Percentiles rank a stretch among this genome's conserved stretches.
phyloP scores from a whole-genome alignment of 2,888 invertebrate genomes.

The Cryptocephalus moraei region DNA sequence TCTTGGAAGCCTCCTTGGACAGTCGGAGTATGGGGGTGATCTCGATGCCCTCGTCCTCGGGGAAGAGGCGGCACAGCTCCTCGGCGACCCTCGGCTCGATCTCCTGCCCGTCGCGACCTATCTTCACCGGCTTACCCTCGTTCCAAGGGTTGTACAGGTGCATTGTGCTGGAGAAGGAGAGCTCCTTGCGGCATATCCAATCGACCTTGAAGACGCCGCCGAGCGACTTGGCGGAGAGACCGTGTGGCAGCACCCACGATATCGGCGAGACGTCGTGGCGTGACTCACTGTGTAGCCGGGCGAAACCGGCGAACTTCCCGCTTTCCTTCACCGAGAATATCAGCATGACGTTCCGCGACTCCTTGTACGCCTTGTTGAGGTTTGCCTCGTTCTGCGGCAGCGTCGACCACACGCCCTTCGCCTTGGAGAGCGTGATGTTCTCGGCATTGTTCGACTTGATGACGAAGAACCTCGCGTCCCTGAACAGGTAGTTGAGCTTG shows the following conservation, averaged over 20 bases:
- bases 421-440: slow-evolving; percentile 89
- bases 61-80: slow-evolving; percentile 86
- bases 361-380: slow-evolving; percentile 87
- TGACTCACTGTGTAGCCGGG: slow-evolving; percentile 79
- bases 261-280: slow-evolving; percentile 82
- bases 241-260: slow-evolving; percentile 91
- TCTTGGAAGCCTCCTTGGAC: slow-evolving; percentile 73
- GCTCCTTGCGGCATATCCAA: slow-evolving; percentile 85
- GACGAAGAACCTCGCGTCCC: slow-evolving; percentile 89
- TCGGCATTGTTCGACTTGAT: slow-evolving; percentile 98
- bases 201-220: slow-evolving; percentile 95
- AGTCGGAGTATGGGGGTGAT: slow-evolving; percentile 78
- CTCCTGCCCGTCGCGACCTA: slow-evolving; percentile 97
- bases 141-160: slow-evolving; percentile 97
- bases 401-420: slow-evolving; percentile 96
- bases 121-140: slow-evolving; percentile 96
- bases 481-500: slow-evolving; percentile 86
- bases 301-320: slow-evolving; percentile 91
- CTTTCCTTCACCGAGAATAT: slow-evolving; percentile 98
- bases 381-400: slow-evolving; percentile 94
- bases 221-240: slow-evolving; percentile 82
- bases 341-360: slow-evolving; percentile 86
- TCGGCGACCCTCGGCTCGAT: slow-evolving; percentile 93
- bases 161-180: slow-evolving; percentile 83
- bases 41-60: slow-evolving; percentile 85